A percentile compares a stretch with the other conserved stretches of the same genome.
These are phyloP conservation scores for Dendrolimus pini DNA, from an alignment of 2,888 invertebrate species.

Conservation along the genomic window DNA sequence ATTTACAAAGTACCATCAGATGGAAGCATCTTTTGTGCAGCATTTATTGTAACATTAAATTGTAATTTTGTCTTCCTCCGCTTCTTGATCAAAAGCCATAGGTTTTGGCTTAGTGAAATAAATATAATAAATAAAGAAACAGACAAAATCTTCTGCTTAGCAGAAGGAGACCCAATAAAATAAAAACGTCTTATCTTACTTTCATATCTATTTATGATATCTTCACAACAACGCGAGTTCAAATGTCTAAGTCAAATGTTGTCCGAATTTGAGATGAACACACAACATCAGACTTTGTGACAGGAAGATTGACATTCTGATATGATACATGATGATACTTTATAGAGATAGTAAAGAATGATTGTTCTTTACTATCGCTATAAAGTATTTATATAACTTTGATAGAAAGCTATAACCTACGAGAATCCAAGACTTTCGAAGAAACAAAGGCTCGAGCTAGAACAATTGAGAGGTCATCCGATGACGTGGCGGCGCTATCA, in stretches of 20 bases:
- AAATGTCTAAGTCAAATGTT: not conserved
- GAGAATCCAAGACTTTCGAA: constrained; percentile 81
- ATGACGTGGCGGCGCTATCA: constrained; percentile 85
- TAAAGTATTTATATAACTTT: constrained; percentile 7
- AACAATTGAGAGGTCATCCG: constrained; percentile 76
- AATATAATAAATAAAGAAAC: too few species aligned
- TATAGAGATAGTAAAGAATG: not conserved
- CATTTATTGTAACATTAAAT: too few species aligned
- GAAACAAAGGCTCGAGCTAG: constrained; percentile 76
- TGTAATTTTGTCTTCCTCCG: too few species aligned
- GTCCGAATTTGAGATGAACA: not conserved
- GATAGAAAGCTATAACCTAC: constrained; percentile 79
- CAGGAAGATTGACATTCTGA: not conserved
- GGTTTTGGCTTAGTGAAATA: too few species aligned
- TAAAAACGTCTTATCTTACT: too few species aligned
- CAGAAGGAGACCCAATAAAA: too few species aligned
- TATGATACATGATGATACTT: not conserved
- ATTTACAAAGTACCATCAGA: too few species aligned
- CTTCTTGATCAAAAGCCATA: too few species aligned
- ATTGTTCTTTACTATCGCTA: too few species aligned
- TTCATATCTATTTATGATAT: too few species aligned
- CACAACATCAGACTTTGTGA: not conserved
- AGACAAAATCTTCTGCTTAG: too few species aligned
- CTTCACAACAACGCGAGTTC: not conserved
- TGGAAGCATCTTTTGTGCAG: too few species aligned